These are phyloP conservation scores for Microchrysa polita DNA, from an alignment of 2,888 invertebrate genomes.

Conservation along the genomic window DNA sequence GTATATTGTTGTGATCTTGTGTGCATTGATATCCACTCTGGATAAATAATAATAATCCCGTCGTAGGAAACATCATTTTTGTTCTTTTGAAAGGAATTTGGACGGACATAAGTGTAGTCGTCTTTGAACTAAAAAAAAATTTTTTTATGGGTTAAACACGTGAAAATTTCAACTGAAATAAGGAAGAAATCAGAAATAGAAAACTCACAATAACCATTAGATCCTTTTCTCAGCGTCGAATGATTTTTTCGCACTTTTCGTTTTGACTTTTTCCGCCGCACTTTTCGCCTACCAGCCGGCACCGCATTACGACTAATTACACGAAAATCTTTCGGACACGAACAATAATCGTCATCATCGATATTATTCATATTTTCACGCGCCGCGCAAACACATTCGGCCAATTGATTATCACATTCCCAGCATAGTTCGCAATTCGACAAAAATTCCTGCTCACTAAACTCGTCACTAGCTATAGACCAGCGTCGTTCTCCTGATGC, in stretches of 20 bases:
- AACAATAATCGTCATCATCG: constrained; percentile 46
- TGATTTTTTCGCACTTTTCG: constrained; percentile 54
- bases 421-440: constrained; percentile 54
- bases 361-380: not conserved
- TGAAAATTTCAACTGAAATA: too few species aligned
- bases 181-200: constrained; percentile 21
- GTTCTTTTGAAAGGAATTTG: too few species aligned
- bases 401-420: constrained; percentile 54
- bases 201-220: constrained; percentile 52
- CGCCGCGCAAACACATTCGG: constrained; percentile 52
- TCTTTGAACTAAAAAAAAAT: too few species aligned
- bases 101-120: too few species aligned
- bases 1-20: too few species aligned
- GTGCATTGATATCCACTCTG: too few species aligned
- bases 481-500: constrained; percentile 39
- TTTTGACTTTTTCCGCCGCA: constrained; percentile 54
- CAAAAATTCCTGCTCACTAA: constrained; percentile 55
- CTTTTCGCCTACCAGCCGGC: constrained; percentile 51
- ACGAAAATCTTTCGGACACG: constrained; percentile 27
- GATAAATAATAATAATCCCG: too few species aligned
- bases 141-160: too few species aligned
- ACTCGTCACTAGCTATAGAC: constrained; percentile 54
- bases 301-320: constrained; percentile 19
- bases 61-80: too few species aligned
- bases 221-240: constrained; percentile 54